Base-by-base conservation (phyloP, 2,797 vertebrate species). In the Sebastes kiyomatsui region DNA sequence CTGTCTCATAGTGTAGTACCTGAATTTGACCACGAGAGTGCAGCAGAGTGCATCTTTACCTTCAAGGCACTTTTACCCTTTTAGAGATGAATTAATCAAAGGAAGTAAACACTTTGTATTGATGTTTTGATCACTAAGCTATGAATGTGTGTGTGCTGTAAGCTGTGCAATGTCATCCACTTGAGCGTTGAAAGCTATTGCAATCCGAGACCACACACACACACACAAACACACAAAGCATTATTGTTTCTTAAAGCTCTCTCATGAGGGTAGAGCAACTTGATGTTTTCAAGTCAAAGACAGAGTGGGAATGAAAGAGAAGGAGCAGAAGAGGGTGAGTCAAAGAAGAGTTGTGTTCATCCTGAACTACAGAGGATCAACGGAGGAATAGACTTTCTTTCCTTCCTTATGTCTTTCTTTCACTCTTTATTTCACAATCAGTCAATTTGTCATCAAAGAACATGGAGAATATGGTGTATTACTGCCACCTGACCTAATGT, bases 181-280 rank as follows among this genome's bases (percentile, higher is more conserved):
- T 70, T n/a, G 66, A 35, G 72, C 59, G 65, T 67, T 82, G 52
- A 79, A 75, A 49, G 67, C 54, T 56, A 32, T 32, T 77, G 70
- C 20, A 83, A 86, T 32, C 16, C 1, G 8, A 62, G 80, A 77
- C 60, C 77, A 67, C 77, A 59, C 61, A n/a, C 68, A 73, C 20
- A 61, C 65, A 55, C 72, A 52, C 61, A 55, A 4, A 35, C 22
- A 13, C 16, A 49, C 23, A 12, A 5, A 83, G 68, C 70, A 66
- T 88, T 72, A 84, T 86, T 93, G 92, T 93, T 56, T 80, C 74
- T 71, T 42, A 72, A 81, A 85, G 77, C 77, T 77, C 75, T 77
- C 35, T 77, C 68, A 60, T 82, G 74, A 74, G 72, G 49, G 32
- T 28, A 73, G 28, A 75, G 59, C 33, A 49, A 66, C 67, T 71